phyloP scores from a whole-genome alignment of 1,140 invertebrate genomes.

The Drosophila rufa region DNA sequence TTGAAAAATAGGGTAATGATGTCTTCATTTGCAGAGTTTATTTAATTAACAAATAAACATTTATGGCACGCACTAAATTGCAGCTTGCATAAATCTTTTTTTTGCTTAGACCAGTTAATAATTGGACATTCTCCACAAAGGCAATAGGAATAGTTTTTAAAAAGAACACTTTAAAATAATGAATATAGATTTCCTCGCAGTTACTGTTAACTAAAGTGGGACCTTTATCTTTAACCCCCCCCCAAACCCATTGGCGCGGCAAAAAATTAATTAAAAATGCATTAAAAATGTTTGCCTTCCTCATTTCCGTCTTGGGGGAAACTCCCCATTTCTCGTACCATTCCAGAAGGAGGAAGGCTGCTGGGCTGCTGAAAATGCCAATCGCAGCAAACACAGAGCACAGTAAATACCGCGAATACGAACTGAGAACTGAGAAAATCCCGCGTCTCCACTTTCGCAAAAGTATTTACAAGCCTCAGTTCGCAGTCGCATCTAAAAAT shows the following conservation, averaged over 20 bases:
- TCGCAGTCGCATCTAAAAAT: slow-evolving; percentile 81
- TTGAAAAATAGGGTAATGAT: too few relatives aligned
- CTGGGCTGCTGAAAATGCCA: slow-evolving; percentile 41
- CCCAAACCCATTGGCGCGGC: slow-evolving; percentile 34
- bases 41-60: too few relatives aligned
- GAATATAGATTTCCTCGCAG: not conserved
- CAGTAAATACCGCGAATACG: slow-evolving; percentile 53
- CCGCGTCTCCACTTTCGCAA: slow-evolving; percentile 75
- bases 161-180: not conserved
- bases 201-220: slow-evolving; percentile 27
- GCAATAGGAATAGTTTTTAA: not conserved
- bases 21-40: too few relatives aligned
- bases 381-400: slow-evolving; percentile 45
- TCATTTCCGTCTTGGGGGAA: slow-evolving; percentile 8
- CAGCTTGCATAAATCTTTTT: too few relatives aligned
- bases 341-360: not conserved
- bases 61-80: too few relatives aligned
- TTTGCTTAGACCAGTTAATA: too few relatives aligned
- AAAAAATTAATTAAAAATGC: slow-evolving; percentile 79
- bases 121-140: too few relatives aligned
- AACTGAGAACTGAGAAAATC: slow-evolving; percentile 63
- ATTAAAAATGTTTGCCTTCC: slow-evolving; percentile 64
- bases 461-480: slow-evolving; percentile 80
- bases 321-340: not conserved
- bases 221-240: slow-evolving; percentile 32